These are phyloP conservation scores for Eupithecia subumbrata DNA, from an alignment of 2,888 invertebrate genomes.

Conservation along the genomic window DNA sequence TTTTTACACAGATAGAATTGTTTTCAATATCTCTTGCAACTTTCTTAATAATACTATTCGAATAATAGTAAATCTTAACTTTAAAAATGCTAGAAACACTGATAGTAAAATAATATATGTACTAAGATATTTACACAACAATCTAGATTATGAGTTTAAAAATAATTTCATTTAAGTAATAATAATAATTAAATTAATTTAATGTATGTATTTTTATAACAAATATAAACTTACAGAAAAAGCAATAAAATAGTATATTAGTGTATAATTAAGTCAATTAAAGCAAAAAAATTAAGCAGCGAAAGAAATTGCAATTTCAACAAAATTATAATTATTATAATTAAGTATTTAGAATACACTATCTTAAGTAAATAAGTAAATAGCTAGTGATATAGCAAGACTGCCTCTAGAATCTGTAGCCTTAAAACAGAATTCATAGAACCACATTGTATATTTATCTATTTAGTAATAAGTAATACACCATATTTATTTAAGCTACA, in stretches of 20 bases:
- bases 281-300: constrained; percentile 54
- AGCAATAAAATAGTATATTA: constrained; percentile 53
- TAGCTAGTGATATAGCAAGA: constrained; percentile 53
- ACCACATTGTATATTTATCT: constrained; percentile 30
- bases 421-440: constrained; percentile 26
- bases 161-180: not conserved
- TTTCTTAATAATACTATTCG: constrained; percentile 65
- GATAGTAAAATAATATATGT: constrained; percentile 63
- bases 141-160: constrained; percentile 66
- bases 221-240: constrained; percentile 55
- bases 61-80: constrained; percentile 55
- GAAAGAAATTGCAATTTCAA: not conserved
- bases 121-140: constrained; percentile 80
- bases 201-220: constrained; percentile 66
- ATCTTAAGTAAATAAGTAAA: constrained; percentile 33
- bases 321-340: constrained; percentile 5
- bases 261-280: constrained; percentile 48
- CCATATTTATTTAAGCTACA: constrained; percentile 26
- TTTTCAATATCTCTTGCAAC: constrained; percentile 69
- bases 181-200: constrained; percentile 46
- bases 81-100: constrained; percentile 65
- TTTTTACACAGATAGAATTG: constrained; percentile 77
- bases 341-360: not conserved
- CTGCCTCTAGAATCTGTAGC: constrained; percentile 44
- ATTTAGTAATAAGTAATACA: constrained; percentile 24